Percentiles rank a stretch among this genome's conserved stretches.
These are phyloP conservation scores for Latrodectus geometricus DNA, from an alignment of 1,140 invertebrate species.

Conservation along the genomic window DNA sequence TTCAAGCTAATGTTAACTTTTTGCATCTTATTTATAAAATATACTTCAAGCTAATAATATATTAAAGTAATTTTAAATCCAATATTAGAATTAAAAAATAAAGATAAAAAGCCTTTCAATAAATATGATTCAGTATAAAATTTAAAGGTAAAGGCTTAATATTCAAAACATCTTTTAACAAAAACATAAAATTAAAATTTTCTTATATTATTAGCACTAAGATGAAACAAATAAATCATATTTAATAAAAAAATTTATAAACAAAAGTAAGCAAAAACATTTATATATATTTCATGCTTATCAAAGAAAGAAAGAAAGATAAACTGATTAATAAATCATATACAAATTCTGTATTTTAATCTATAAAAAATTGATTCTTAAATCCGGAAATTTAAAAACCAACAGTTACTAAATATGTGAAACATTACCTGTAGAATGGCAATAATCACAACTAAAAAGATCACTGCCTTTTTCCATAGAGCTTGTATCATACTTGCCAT, in stretches of 20 bases:
- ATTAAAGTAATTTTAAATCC: too few species aligned
- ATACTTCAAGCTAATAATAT: too few species aligned
- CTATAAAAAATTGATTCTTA: not conserved
- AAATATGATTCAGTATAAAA: too few species aligned
- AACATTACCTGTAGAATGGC: slow-evolving; percentile 68
- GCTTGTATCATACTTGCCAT: slow-evolving; percentile 56
- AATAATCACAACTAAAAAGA: slow-evolving; percentile 68
- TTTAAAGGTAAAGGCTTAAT: too few species aligned
- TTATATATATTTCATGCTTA: not conserved
- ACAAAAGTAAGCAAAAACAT: not conserved
- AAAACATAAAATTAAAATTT: too few species aligned
- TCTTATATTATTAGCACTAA: not conserved
- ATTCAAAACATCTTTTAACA: too few species aligned
- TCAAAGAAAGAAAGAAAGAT: not conserved
- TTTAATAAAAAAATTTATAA: not conserved
- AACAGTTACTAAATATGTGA: not conserved
- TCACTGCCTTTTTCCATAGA: slow-evolving; percentile 66
- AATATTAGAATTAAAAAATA: too few species aligned
- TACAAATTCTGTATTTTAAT: not conserved
- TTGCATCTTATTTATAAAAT: too few species aligned
- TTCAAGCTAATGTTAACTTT: too few species aligned
- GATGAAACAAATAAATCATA: not conserved
- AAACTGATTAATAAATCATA: not conserved
- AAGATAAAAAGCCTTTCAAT: too few species aligned
- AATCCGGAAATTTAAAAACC: not conserved